These are phyloP conservation scores for Gymnobelideus leadbeateri DNA, from an alignment of 2,113 vertebrate genomes.

Conservation along the genomic window DNA sequence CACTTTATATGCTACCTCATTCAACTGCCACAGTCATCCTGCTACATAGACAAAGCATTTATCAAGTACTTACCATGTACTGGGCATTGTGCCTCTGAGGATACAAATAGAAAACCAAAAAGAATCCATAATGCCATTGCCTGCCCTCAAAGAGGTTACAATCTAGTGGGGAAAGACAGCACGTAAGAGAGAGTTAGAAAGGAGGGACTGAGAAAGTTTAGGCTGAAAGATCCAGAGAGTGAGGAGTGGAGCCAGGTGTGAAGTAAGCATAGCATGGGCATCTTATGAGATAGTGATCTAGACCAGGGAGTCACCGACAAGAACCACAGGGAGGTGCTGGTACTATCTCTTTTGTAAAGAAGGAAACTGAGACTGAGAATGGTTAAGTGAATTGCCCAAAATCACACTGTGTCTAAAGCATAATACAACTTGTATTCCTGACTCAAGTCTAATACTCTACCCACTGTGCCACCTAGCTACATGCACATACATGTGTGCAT, in stretches of 20 bases:
- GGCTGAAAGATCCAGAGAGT: neutral
- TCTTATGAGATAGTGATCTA: neutral
- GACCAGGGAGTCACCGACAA: neutral
- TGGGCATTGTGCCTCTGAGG: neutral
- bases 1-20: neutral
- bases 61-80: neutral
- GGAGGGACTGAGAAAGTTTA: neutral
- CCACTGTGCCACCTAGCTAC: neutral
- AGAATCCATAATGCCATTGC: neutral
- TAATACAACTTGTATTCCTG: neutral
- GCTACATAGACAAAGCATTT: neutral
- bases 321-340: neutral
- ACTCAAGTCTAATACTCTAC: neutral
- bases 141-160: neutral
- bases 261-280: neutral
- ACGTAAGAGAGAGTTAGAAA: neutral
- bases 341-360: neutral
- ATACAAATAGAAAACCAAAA: neutral
- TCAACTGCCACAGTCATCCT: neutral
- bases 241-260: neutral
- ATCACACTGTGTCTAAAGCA: neutral
- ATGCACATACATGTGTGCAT: neutral
- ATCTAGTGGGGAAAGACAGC: neutral
- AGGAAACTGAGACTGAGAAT: neutral
- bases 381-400: neutral